Base-by-base conservation (phyloP, 2,113 vertebrate genomes). In the Polypterus bichir region DNA sequence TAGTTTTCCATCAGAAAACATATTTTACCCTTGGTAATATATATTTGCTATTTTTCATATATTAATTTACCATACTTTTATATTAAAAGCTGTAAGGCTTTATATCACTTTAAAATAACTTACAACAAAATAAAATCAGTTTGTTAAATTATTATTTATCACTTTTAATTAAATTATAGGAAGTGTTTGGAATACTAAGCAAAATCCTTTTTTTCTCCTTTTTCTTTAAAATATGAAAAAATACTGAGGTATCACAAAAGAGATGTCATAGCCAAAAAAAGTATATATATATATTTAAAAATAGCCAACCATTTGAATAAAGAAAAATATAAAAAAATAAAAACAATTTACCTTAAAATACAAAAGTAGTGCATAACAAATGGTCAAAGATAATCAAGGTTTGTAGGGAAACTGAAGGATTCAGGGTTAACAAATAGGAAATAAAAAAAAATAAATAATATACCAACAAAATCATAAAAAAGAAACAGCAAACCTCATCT, bases 341-440 rank as follows among this genome's bases (percentile, higher is more conserved):
- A 59, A 67, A 27, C 27, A 27, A 27, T 27, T 27, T 27, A 27
- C 27, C 81, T 86, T 75, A 80, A 76, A 84, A 87, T 68, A 70
- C 84, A 86, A 82, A 80, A 83, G 87, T 92, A 97, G 94, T 96
- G 93, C 93, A 92, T 92, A 89, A 93, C 84, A 88, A 90, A 90
- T 88, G 87, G 83, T 80, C 84, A 86, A 81, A 83, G 87, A 83
- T 79, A 81, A 87, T 82, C 83, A 83, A 84, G 83, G 81, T 88
- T 77, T 85, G 83, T 80, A 82, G 86, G 82, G 83, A 86, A 86
- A 85, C 78, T 83, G 82, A 82, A 87, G 81, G 79, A 82, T 78
- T 74, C 81, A 83, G 82, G 84, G 83, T 83, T 82, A 84, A 88
- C 82, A 86, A 83, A 83, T 79, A 82, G 80, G 80, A 80, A 76